Evolutionary conservation across 2,113 vertebrate species (phyloP).

Genomic region (Hemiscyllium ocellatum): DNA sequence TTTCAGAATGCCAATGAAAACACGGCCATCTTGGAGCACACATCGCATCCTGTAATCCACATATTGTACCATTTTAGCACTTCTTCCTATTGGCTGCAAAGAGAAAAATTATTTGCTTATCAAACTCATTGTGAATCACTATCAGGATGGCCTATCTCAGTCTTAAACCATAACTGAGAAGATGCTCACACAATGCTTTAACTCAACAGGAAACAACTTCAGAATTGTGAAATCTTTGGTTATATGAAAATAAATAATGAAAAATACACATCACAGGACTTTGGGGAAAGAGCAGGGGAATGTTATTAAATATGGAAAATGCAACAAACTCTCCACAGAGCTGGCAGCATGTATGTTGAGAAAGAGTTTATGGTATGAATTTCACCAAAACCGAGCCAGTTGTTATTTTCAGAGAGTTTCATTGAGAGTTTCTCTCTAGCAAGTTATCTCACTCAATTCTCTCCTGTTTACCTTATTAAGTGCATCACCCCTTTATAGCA

Average conservation of each 20-base stretch:
- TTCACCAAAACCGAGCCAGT: no score
- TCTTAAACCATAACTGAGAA: background rate
- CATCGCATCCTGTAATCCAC: slow-evolving; percentile 15
- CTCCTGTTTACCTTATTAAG: no score
- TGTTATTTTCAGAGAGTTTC: no score
- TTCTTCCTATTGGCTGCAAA: slow-evolving; percentile 7
- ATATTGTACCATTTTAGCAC: background rate
- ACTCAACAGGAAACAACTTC: background rate
- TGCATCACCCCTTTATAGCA: no score
- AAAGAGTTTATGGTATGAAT: no score
- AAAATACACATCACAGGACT: background rate
- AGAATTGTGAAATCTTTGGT: background rate
- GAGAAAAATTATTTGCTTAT: background rate
- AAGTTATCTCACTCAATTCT: no score
- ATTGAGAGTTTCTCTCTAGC: no score
- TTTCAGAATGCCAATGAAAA: slow-evolving; percentile 29
- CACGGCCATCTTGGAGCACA: slow-evolving; percentile 25
- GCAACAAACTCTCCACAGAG: no score
- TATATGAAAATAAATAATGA: background rate
- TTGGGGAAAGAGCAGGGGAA: no score
- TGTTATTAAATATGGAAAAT: no score
- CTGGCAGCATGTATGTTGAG: no score
- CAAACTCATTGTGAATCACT: background rate
- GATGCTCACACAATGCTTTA: background rate
- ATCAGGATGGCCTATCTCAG: background rate